Percentiles rank a stretch among this genome's conserved stretches.
These are phyloP conservation scores for Bombus soroeensis DNA, from an alignment of 1,140 invertebrate species.

Conservation along the genomic window DNA sequence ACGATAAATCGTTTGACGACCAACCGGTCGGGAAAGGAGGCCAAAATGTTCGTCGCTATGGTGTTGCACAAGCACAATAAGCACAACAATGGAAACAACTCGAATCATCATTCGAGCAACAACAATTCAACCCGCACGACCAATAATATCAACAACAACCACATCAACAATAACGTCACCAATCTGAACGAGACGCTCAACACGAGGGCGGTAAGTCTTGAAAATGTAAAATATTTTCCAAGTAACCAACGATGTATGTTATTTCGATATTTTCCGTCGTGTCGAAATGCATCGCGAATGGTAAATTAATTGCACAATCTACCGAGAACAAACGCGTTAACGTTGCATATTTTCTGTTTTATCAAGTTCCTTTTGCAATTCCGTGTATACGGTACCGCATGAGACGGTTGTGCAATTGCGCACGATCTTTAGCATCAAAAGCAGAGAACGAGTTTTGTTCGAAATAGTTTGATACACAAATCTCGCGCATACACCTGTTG, in stretches of 20 bases:
- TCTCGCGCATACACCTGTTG: constrained; percentile 50
- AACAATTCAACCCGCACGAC: constrained; percentile 66
- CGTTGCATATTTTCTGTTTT: background rate
- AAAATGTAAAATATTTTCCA: background rate
- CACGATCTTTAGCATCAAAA: background rate
- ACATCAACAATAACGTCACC: constrained; percentile 75
- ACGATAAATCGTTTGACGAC: constrained; percentile 37
- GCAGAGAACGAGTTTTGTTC: constrained; percentile 27
- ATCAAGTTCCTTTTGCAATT: background rate
- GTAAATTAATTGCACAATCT: background rate
- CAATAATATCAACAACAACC: constrained; percentile 71
- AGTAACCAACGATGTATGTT: no score
- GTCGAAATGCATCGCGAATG: background rate
- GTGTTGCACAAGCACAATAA: constrained; percentile 79
- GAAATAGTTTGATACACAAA: constrained; percentile 43
- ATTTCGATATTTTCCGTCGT: background rate
- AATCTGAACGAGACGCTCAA: constrained; percentile 70
- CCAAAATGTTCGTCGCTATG: constrained; percentile 81
- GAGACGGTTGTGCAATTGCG: background rate
- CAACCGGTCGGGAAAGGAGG: constrained; percentile 31
- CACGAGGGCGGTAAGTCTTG: constrained; percentile 76
- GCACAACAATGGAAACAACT: constrained; percentile 74
- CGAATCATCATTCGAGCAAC: constrained; percentile 72
- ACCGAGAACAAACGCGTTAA: background rate
- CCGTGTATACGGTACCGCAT: no score